A percentile compares a stretch with the other conserved stretches of the same genome.
Evolutionary conservation across 2,888 invertebrate species (phyloP).

Genomic region (Brenthis daphne): DNA sequence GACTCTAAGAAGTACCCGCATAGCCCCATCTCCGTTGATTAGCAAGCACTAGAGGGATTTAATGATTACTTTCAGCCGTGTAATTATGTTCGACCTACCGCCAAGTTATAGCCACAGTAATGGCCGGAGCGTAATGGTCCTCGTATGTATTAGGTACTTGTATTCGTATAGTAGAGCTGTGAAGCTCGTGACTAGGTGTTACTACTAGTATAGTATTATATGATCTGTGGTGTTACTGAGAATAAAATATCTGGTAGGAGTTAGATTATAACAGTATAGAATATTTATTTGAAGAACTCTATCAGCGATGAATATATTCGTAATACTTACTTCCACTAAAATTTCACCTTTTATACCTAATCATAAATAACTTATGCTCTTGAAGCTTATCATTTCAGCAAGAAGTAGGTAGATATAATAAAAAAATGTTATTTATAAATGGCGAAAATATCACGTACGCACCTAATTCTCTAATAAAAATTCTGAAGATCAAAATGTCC

Average conservation of each 20-base stretch:
- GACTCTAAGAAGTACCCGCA: conserved; percentile 30
- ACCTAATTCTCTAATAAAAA: no score
- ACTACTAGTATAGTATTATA: no score
- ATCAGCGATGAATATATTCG: neutral
- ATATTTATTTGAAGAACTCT: neutral
- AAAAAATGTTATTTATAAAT: neutral
- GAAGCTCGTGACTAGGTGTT: neutral
- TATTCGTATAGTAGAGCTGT: conserved; percentile 1
- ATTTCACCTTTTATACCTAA: no score
- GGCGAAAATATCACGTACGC: no score
- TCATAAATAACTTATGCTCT: no score
- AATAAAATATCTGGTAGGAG: neutral
- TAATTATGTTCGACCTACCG: conserved; percentile 61
- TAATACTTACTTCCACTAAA: no score
- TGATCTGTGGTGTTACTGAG: neutral
- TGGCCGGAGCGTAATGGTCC: conserved; percentile 59
- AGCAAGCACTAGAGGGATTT: conserved; percentile 65
- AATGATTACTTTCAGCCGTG: conserved; percentile 64
- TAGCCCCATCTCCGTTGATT: conserved; percentile 60
- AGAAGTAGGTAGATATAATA: no score
- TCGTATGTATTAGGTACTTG: conserved; percentile 38
- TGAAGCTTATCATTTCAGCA: no score
- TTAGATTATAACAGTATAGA: neutral
- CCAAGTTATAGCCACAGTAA: conserved; percentile 58
- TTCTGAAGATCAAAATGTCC: no score